Evolutionary conservation across 2,888 invertebrate genomes (phyloP), one percentile per base, ranked within the genome.

Genomic region (Himalopsyche japonica): DNA sequence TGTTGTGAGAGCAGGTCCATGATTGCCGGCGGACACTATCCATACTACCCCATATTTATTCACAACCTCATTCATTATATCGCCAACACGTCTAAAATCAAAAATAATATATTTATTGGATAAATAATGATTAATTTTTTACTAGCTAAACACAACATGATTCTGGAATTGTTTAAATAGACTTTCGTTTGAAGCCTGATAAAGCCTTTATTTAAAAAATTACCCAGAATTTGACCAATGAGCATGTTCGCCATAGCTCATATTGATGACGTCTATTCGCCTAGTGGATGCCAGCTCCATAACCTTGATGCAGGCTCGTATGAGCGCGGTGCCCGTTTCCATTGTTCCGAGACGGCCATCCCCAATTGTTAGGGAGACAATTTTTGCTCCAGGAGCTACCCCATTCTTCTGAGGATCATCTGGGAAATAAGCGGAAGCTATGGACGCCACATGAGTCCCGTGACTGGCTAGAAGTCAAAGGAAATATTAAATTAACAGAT

Each of bases 381-480:
- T 94, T 91, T 97, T 97, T 2, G 99, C 99, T 47, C 99, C 99
- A 0, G 99, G 99, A 0, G 99, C 99, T 0, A 99, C 94, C 2
- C 99, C 99, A 91, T 98, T 98, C 87, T 95, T 93, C 88, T 98
- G 97, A 0, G 97, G 96, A 82, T 95, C 94, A 32, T 96, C 95
- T 0, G 97, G 96, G 91, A 97, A 98, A 91, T 96, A 94, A 0
- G 97, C 99, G 1, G 98, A 95, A 0, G 99, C 97, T 88, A 99
- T 99, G 10, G 98, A 97, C 0, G 99, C 98, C 5, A 99, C 99
- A 90, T 99, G 99, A 0, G 99, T 99, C 34, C 99, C 99, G 90
- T 99, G 99, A 81, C 97, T 95, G 15, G 98, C 98, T 98, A 89
- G 27, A 92, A 91, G 49, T 24, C 6, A 20, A 32, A 30, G 48